A percentile compares a stretch with the other conserved stretches of the same genome.
These are phyloP conservation scores for Clarias gariepinus DNA, from an alignment of 2,113 vertebrate species.

Conservation along the genomic window DNA sequence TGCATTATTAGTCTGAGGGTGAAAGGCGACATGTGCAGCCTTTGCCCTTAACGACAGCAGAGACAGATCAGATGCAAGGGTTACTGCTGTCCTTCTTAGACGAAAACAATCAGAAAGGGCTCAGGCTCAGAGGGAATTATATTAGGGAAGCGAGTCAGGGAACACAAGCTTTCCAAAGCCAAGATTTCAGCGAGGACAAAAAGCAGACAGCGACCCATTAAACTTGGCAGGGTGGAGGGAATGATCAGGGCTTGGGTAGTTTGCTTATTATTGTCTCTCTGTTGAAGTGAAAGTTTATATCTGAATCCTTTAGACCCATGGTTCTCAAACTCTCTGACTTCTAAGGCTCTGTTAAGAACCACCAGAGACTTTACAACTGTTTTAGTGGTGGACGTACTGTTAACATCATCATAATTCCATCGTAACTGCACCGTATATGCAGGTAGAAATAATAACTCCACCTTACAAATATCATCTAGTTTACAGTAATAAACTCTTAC, in stretches of 20 bases:
- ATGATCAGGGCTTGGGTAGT: background rate
- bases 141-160: slow-evolving; percentile 27
- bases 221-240: slow-evolving; percentile 34
- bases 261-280: background rate
- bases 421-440: too few species aligned
- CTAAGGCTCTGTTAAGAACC: too few species aligned
- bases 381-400: background rate
- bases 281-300: background rate
- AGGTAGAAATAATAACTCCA: too few species aligned
- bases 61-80: slow-evolving; percentile 26
- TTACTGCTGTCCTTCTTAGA: slow-evolving; percentile 11
- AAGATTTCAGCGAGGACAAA: slow-evolving; percentile 26
- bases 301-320: background rate
- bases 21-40: slow-evolving; percentile 62
- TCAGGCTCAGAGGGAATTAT: slow-evolving; percentile 32
- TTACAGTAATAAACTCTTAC: too few species aligned
- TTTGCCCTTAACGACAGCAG: slow-evolving; percentile 39
- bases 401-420: background rate
- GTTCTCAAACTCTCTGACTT: too few species aligned
- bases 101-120: background rate
- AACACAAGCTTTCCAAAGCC: slow-evolving; percentile 27
- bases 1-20: slow-evolving; percentile 56
- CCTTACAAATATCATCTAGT: too few species aligned
- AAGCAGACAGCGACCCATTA: slow-evolving; percentile 42
- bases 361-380: too few species aligned